phyloP scores from a whole-genome alignment of 2,888 invertebrate genomes.

The Leuctra nigra region DNA sequence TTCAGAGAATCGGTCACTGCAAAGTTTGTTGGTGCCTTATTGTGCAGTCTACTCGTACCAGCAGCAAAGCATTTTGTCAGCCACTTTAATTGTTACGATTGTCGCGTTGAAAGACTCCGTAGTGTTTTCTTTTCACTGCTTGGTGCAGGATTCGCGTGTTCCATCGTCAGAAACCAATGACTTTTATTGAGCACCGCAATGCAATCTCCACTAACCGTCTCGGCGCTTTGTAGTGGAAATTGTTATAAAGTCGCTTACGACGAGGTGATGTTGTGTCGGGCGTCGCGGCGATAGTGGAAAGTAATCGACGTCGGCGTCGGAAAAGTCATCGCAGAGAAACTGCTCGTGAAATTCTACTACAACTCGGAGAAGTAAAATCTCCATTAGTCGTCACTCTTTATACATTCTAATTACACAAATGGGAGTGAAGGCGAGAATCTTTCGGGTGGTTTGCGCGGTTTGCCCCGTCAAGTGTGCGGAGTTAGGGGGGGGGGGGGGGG shows the following conservation, averaged over 20 bases:
- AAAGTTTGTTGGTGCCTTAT: no score
- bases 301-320: background rate
- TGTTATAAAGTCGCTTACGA: constrained; percentile 10
- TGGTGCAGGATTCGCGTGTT: constrained; percentile 2
- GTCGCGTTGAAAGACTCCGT: no score
- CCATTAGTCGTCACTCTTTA: constrained; percentile 22
- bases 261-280: background rate
- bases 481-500: background rate
- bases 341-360: background rate
- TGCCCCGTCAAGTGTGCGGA: background rate
- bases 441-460: background rate
- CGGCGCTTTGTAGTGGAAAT: constrained; percentile 10
- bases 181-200: constrained; percentile 5
- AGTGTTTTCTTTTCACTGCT: no score
- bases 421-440: constrained; percentile 6
- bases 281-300: background rate
- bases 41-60: no score
- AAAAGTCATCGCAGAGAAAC: background rate
- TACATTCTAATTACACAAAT: constrained; percentile 21
- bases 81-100: no score
- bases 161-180: background rate
- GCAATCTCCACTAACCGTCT: constrained; percentile 9
- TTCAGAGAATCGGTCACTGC: no score
- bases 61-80: no score
- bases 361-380: constrained; percentile 9